A percentile compares a stretch with the other conserved stretches of the same genome.
These are phyloP conservation scores for Mactromeris polynyma DNA, from an alignment of 2,888 invertebrate genomes.

Conservation along the genomic window DNA sequence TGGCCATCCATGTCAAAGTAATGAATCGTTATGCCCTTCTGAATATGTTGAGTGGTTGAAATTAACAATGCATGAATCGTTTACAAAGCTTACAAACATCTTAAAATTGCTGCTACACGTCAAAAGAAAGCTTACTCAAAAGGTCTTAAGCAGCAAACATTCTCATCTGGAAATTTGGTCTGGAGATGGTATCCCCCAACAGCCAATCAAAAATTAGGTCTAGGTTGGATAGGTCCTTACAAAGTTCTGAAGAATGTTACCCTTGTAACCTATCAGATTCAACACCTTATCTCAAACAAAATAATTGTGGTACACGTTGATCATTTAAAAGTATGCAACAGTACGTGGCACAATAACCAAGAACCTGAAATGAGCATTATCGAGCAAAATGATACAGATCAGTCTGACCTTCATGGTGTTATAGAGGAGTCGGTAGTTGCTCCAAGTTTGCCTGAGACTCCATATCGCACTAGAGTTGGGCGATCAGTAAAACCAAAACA, in stretches of 20 bases:
- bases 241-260: constrained; percentile 31
- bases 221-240: constrained; percentile 58
- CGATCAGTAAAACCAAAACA: not conserved
- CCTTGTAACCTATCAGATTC: constrained; percentile 38
- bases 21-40: constrained; percentile 27
- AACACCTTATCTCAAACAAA: constrained; percentile 1
- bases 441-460: not conserved
- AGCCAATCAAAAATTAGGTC: constrained; percentile 42
- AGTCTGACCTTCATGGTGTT: not conserved
- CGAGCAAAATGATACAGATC: not conserved
- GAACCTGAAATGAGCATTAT: not conserved
- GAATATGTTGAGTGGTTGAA: constrained; percentile 54
- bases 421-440: not conserved
- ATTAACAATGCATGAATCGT: constrained; percentile 93
- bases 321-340: constrained; percentile 31
- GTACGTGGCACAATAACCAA: not conserved
- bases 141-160: constrained; percentile 23
- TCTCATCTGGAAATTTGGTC: constrained; percentile 26
- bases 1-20: constrained; percentile 6
- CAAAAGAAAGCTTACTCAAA: constrained; percentile 43
- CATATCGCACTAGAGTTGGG: not conserved
- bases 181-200: constrained; percentile 57
- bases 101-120: constrained; percentile 26
- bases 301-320: constrained; percentile 54
- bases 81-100: constrained; percentile 74